Conservation (phyloP, 2,113 vertebrate species). For the Eclectus roratus region DNA sequence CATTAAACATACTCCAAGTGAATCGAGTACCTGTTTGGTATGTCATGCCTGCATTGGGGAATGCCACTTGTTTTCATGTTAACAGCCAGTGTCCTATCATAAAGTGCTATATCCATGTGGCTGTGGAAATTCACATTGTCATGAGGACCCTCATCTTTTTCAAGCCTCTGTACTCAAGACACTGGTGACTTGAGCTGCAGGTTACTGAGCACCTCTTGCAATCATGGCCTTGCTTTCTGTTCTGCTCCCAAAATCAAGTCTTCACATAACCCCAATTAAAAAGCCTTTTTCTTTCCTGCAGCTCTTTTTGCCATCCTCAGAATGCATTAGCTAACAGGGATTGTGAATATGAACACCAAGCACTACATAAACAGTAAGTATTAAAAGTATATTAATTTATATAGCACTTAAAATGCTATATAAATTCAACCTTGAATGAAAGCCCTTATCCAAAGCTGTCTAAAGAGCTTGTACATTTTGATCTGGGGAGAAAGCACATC, state of each 20-base stretch:
- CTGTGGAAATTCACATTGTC: background rate
- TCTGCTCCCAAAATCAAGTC: background rate
- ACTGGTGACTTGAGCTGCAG: background rate
- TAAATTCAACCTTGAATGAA: background rate
- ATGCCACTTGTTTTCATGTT: background rate
- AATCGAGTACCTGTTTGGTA: background rate
- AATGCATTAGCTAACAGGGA: background rate
- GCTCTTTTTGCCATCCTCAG: background rate
- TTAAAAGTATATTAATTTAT: background rate
- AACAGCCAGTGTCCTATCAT: background rate
- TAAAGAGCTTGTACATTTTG: background rate
- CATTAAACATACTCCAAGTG: background rate
- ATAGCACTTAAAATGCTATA: background rate
- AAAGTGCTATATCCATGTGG: background rate
- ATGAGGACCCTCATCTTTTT: background rate
- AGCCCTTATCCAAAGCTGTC: background rate
- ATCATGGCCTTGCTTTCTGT: background rate
- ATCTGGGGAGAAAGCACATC: background rate
- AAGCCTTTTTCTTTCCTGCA: background rate
- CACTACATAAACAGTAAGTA: background rate
- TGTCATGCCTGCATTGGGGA: too few species aligned
- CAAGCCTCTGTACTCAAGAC: background rate
- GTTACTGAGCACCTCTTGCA: background rate
- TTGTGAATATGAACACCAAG: background rate
- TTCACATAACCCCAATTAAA: background rate